Conservation (phyloP, 2,888 invertebrate species). For the Campopleginae sp. region DNA sequence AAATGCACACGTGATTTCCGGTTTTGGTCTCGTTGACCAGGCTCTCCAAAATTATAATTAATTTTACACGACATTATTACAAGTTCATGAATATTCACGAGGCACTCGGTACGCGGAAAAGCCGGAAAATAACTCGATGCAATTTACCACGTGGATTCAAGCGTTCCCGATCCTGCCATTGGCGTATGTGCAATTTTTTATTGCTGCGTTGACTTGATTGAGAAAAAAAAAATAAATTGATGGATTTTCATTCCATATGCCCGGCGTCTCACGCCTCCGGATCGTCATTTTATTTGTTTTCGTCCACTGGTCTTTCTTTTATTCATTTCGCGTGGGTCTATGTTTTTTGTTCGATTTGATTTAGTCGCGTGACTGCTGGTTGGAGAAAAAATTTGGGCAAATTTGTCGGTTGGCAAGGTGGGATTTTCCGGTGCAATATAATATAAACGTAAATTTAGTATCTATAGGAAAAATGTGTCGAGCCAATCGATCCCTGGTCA, state of each 20-base stretch:
- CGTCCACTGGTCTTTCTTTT: neutral
- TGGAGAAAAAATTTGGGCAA: neutral
- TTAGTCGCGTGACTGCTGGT: neutral
- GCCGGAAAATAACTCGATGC: conserved; percentile 4
- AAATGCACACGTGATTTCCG: conserved; percentile 34
- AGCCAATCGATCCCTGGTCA: conserved; percentile 52
- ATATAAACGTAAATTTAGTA: neutral
- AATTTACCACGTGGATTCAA: neutral
- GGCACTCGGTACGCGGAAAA: conserved; percentile 2
- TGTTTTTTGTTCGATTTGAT: neutral
- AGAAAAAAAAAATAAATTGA: no score
- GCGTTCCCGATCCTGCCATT: neutral
- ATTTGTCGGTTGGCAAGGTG: neutral
- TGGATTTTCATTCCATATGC: neutral
- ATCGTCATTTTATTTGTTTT: neutral
- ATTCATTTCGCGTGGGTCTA: neutral
- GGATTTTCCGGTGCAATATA: neutral
- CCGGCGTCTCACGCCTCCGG: neutral
- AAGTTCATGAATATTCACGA: conserved; percentile 69
- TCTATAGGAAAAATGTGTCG: conserved; percentile 2
- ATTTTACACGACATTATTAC: conserved; percentile 75
- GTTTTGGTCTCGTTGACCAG: conserved; percentile 38
- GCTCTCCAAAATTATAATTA: conserved; percentile 68
- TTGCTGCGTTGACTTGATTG: no score
- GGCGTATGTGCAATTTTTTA: no score